Base-by-base conservation (phyloP, 2,113 vertebrate species). In the Prolemur simus region DNA sequence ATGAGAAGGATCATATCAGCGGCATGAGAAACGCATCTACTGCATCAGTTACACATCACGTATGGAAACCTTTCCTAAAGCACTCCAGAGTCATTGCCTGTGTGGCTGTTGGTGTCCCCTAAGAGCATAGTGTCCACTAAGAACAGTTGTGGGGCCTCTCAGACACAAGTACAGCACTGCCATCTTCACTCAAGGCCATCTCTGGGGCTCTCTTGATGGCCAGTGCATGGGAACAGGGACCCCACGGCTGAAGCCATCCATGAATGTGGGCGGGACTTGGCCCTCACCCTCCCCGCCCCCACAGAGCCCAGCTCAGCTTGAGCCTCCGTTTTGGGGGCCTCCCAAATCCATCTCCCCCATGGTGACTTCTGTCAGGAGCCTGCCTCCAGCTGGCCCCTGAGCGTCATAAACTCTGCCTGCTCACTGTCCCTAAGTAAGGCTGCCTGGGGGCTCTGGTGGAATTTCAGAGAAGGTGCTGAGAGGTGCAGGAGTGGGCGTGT, bases 21-120 rank as follows among this genome's bases (percentile, higher is more conserved):
- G 18, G 1, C 20, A 1, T 1, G 15, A 90, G 76, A 83, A 58
- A 14, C 2, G 0, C 1, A 4, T 78, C 42, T 81, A 0, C 39
- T 11, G 49, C 14, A 49, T 93, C n/a, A 27, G 37, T 92, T 76
- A 47, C 8, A 29, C 27, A 17, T 23, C 0, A 0, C 5, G 3
- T 6, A 1, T 42, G 74, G 25, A 73, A 60, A 54, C 9, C 4
- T 39, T 89, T 20, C 71, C 34, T 71, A 5, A 64, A 34, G 78
- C 37, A n/a, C 10, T 45, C 52, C 1, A 39, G 58, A 8, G 8
- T 49, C 32, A n/a, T 42, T n/a, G 10, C n/a, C 29, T 63, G 0
- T 60, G 58, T 76, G 6, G 60, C 23, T 58, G 0, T 58, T 8
- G 37, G 54, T 74, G 17, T 80, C n/a, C 29, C 27, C 0, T 29